Conservation (phyloP, 2,113 vertebrate species). For the Chionis minor region DNA sequence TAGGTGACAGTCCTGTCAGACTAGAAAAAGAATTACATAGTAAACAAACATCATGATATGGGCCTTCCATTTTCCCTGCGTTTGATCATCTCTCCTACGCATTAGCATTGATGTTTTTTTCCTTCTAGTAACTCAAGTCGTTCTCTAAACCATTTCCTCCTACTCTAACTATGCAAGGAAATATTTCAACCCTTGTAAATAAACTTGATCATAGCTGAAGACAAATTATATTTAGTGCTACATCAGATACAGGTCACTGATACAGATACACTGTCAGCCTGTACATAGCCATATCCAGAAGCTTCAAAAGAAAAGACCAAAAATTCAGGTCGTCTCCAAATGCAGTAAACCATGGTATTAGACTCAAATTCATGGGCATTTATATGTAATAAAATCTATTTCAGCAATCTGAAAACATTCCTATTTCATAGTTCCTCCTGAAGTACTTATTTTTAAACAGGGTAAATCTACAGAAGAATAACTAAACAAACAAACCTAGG, state of each 20-base stretch:
- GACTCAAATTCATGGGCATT: neutral
- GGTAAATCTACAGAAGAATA: neutral
- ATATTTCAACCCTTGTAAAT: neutral
- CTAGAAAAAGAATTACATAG: neutral
- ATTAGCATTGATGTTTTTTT: neutral
- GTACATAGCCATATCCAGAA: neutral
- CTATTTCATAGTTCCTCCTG: neutral
- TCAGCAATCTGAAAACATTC: neutral
- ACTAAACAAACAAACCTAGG: neutral
- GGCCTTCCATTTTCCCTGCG: neutral
- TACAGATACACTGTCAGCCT: neutral
- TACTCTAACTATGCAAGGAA: neutral
- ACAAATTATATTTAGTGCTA: neutral
- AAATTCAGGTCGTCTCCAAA: neutral
- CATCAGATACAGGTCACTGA: neutral
- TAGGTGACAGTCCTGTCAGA: conserved; percentile 22
- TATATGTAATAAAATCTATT: neutral
- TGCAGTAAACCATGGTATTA: neutral
- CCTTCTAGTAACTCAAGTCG: neutral
- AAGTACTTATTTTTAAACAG: neutral
- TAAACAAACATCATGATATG: neutral
- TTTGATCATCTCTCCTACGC: neutral
- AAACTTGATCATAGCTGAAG: neutral
- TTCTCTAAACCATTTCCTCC: neutral
- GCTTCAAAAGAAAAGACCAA: neutral